Percentiles rank a stretch among this genome's conserved stretches.
These are phyloP conservation scores for Piscicola geometra DNA, from an alignment of 2,888 invertebrate species.

Conservation along the genomic window DNA sequence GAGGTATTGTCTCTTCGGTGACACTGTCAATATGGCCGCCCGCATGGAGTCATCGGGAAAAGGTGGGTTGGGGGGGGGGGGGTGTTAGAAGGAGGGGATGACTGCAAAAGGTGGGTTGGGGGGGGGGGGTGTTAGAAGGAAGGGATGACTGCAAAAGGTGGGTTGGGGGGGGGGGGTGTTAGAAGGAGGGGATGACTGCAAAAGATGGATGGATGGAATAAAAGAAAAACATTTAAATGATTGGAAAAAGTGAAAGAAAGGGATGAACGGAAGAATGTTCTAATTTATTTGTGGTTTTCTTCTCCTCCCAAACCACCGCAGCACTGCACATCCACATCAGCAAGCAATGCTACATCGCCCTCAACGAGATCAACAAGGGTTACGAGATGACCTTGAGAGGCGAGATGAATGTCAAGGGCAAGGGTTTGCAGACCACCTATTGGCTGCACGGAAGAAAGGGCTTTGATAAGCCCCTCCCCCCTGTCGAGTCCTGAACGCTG, in stretches of 20 bases:
- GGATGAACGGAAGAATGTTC: no score
- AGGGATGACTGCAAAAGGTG: no score
- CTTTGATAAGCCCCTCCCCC: conserved; percentile 37
- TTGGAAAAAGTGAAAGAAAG: no score
- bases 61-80: conserved; percentile 41
- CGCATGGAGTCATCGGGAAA: conserved; percentile 50
- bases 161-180: no score
- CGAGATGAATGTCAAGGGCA: conserved; percentile 42
- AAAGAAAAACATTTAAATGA: no score
- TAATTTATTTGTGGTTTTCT: neutral
- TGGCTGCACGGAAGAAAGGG: conserved; percentile 46
- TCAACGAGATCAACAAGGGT: conserved; percentile 40
- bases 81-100: neutral
- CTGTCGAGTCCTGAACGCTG: conserved; percentile 32
- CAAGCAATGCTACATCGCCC: conserved; percentile 43
- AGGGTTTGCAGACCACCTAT: conserved; percentile 47
- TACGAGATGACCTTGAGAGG: conserved; percentile 39
- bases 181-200: neutral
- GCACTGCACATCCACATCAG: conserved; percentile 51
- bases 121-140: no score
- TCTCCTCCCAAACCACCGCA: conserved; percentile 27
- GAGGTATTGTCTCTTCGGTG: conserved; percentile 50
- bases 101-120: no score
- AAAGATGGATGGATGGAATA: no score
- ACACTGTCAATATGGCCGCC: conserved; percentile 46